Percentiles rank a stretch among this genome's conserved stretches.
Evolutionary conservation across 2,113 vertebrate species (phyloP).

Genomic region (Emberiza fucata): DNA sequence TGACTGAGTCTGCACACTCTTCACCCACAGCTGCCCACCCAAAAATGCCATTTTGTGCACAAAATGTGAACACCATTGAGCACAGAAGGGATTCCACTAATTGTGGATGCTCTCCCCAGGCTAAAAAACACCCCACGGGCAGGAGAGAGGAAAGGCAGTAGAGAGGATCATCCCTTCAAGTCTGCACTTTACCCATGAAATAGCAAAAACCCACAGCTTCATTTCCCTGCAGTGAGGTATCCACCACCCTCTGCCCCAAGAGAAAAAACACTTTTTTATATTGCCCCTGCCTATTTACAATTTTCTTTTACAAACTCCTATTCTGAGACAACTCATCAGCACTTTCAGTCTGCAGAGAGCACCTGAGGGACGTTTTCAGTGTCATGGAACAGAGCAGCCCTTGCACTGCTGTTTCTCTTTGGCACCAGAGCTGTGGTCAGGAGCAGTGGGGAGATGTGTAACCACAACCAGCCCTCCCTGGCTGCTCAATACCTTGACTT

Average conservation of each 20-base stretch:
- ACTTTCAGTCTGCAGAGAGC: neutral
- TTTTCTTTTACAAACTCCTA: neutral
- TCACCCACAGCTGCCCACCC: neutral
- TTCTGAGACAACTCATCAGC: neutral
- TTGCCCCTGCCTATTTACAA: neutral
- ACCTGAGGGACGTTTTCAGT: neutral
- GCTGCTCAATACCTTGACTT: neutral
- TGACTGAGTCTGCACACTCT: neutral
- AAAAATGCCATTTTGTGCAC: neutral
- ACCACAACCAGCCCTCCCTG: neutral
- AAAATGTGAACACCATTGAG: neutral
- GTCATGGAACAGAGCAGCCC: neutral
- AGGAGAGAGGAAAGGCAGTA: neutral
- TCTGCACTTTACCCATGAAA: neutral
- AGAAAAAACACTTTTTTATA: neutral
- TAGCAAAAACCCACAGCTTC: neutral
- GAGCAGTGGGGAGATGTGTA: neutral
- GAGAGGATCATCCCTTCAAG: neutral
- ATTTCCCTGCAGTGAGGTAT: neutral
- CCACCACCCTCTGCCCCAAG: neutral
- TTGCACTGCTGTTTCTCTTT: neutral
- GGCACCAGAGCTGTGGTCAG: neutral
- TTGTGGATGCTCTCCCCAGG: neutral
- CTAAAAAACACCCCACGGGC: neutral
- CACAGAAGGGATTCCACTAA: neutral